These are phyloP conservation scores for Lasaia peninsularis DNA, from an alignment of 1,140 invertebrate species.

Conservation along the genomic window DNA sequence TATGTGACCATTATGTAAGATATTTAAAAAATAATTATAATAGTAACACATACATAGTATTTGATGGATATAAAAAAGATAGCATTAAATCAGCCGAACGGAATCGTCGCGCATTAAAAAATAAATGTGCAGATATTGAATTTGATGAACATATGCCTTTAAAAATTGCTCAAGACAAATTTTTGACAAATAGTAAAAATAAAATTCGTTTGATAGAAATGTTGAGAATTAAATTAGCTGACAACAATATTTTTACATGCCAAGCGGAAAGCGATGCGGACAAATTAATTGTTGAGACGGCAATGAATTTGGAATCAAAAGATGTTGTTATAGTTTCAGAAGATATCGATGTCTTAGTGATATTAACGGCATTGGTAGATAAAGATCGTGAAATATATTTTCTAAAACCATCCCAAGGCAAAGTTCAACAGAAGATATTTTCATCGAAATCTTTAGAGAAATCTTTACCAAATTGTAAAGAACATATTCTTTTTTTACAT, in stretches of 20 bases:
- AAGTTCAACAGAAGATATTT: constrained; percentile 27
- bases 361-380: constrained; percentile 20
- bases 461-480: constrained; percentile 32
- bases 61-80: constrained; percentile 38
- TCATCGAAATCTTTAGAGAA: constrained; percentile 27
- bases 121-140: constrained; percentile 18
- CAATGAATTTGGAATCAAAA: constrained; percentile 28
- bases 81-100: constrained; percentile 30
- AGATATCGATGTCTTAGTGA: constrained; percentile 28
- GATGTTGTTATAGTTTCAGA: constrained; percentile 29
- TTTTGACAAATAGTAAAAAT: constrained; percentile 35
- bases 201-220: constrained; percentile 27
- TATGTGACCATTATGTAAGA: constrained; percentile 39
- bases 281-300: constrained; percentile 31
- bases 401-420: constrained; percentile 28
- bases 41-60: constrained; percentile 34
- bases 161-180: constrained; percentile 33
- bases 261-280: constrained; percentile 33
- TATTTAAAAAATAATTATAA: constrained; percentile 42
- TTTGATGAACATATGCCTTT: constrained; percentile 30
- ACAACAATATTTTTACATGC: constrained; percentile 34
- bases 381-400: constrained; percentile 29
- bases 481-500: constrained; percentile 35
- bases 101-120: constrained; percentile 19
- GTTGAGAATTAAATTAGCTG: constrained; percentile 20